A percentile compares a stretch with the other conserved stretches of the same genome.
These are phyloP conservation scores for Disparrhopalites patrizii DNA, from an alignment of 2,888 invertebrate genomes.

Conservation along the genomic window DNA sequence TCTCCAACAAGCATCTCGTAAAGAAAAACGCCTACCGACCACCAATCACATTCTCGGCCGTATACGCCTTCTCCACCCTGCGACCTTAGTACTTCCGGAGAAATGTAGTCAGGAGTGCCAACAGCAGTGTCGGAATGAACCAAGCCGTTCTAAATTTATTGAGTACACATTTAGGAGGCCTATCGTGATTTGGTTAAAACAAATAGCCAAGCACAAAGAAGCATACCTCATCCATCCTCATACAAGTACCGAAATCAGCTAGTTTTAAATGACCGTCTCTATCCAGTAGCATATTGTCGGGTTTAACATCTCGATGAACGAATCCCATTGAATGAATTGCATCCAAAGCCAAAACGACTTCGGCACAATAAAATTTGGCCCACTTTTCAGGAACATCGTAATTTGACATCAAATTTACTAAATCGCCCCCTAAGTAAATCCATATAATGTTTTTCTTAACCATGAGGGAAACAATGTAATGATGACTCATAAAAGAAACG, in stretches of 20 bases:
- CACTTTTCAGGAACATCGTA: slow-evolving; percentile 95
- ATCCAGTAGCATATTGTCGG: slow-evolving; percentile 97
- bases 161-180: no score
- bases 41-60: slow-evolving; percentile 98
- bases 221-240: slow-evolving; percentile 83
- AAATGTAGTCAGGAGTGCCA: slow-evolving; percentile 99
- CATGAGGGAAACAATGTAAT: no score
- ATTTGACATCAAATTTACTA: slow-evolving; percentile 96
- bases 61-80: slow-evolving; percentile 91
- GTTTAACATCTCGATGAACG: slow-evolving; percentile 85
- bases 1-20: slow-evolving; percentile 99
- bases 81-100: slow-evolving; percentile 95
- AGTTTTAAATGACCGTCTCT: slow-evolving; percentile 92
- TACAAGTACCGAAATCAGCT: slow-evolving; percentile 99
- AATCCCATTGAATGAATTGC: slow-evolving; percentile 99
- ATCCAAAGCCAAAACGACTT: slow-evolving; percentile 94
- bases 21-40: slow-evolving; percentile 98
- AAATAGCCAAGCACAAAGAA: not conserved
- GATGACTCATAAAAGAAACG: no score
- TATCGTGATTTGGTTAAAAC: not conserved
- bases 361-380: slow-evolving; percentile 97
- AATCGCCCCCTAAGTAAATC: slow-evolving; percentile 91
- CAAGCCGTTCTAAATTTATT: slow-evolving; percentile 68
- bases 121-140: slow-evolving; percentile 97
- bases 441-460: no score